These are phyloP conservation scores for Lineus longissimus DNA, from an alignment of 1,140 invertebrate genomes.

Conservation along the genomic window DNA sequence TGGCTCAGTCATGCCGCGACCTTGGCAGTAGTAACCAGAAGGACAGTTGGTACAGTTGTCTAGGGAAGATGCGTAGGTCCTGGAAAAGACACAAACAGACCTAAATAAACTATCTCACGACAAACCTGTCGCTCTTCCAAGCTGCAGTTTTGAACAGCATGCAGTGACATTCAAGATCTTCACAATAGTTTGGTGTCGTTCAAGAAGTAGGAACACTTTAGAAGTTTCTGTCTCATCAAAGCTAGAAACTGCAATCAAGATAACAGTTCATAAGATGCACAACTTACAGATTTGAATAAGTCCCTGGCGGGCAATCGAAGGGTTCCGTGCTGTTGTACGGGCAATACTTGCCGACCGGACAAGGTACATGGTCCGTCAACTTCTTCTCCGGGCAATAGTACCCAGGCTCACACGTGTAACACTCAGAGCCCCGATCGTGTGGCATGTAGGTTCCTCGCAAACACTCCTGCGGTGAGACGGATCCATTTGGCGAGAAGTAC, in stretches of 20 bases:
- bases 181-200: too few species aligned
- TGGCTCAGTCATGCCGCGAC: conserved; percentile 33
- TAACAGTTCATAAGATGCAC: too few species aligned
- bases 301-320: conserved; percentile 41
- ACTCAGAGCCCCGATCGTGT: conserved; percentile 26
- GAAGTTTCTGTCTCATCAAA: too few species aligned
- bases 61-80: conserved; percentile 32
- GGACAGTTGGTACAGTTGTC: conserved; percentile 41
- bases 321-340: conserved; percentile 33
- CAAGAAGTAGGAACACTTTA: too few species aligned
- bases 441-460: conserved; percentile 38
- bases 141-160: too few species aligned
- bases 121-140: too few species aligned
- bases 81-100: conserved; percentile 20
- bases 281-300: conserved; percentile 39
- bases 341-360: conserved; percentile 45
- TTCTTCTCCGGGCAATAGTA: conserved; percentile 44
- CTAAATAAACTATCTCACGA: too few species aligned
- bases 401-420: conserved; percentile 38
- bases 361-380: conserved; percentile 38
- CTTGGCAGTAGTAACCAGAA: conserved; percentile 40
- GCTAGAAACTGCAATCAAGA: too few species aligned
- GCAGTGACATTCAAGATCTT: too few species aligned
- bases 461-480: conserved; percentile 37
- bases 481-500: conserved; percentile 40